Conservation (phyloP, 2,888 invertebrate genomes). For the Campoplex capitator region DNA sequence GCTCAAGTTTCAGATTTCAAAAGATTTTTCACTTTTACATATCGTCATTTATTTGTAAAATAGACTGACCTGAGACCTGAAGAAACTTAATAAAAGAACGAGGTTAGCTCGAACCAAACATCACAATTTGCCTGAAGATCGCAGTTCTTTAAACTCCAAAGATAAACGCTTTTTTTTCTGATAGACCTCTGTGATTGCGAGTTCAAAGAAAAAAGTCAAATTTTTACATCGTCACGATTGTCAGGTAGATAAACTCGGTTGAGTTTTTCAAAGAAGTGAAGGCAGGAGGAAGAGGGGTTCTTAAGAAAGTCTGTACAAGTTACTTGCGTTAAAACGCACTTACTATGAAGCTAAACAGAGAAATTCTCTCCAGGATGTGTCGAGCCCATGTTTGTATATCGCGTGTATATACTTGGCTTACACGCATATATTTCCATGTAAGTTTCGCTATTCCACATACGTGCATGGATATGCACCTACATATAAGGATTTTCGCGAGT, state of each 20-base stretch:
- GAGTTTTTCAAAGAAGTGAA: neutral
- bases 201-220: neutral
- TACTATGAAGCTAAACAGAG: constrained; percentile 16
- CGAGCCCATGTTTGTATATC: constrained; percentile 24
- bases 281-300: neutral
- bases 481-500: constrained; percentile 19
- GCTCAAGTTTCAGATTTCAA: neutral
- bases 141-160: too few species aligned
- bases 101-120: too few species aligned
- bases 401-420: constrained; percentile 1
- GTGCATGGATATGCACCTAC: neutral
- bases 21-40: neutral
- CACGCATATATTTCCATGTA: constrained; percentile 7
- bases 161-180: too few species aligned
- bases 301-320: constrained; percentile 1
- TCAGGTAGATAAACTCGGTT: neutral
- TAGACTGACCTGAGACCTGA: too few species aligned
- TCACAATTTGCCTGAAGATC: too few species aligned
- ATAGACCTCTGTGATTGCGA: neutral
- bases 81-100: too few species aligned
- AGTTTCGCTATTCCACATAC: constrained; percentile 11
- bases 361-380: constrained; percentile 23
- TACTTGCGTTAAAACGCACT: constrained; percentile 22
- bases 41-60: too few species aligned
- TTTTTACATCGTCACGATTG: neutral